Base-by-base conservation (phyloP, 2,888 invertebrate genomes). In the Aethes cnicana region DNA sequence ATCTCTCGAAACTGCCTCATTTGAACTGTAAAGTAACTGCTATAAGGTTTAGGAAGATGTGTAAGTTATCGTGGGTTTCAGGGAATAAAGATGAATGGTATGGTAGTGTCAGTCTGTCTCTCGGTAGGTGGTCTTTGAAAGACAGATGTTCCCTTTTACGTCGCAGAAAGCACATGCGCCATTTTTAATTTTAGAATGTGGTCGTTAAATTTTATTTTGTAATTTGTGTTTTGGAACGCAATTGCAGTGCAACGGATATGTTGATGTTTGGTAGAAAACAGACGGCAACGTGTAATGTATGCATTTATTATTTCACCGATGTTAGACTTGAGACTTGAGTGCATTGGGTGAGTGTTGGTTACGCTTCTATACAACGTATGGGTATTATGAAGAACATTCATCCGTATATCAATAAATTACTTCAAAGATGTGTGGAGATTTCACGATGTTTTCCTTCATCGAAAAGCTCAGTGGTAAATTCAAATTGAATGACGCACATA, bases 51-150 rank as follows among this genome's bases (percentile, higher is more conserved):
- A 7, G 26, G 18, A 7, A 4, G 17, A 7, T 37, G 52, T 28
- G 14, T 21, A 20, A 4, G 12, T 30, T 35, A 25, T 43, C 26
- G 28, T 68, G 50, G 71, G 64, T 63, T 60, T 55, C 41, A 61
- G 62, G 68, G 76, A 79, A 84, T 86, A 84, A 84, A 85, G 85
- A 86, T 82, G 84, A 84, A 87, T 85, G 81, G 75, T 70, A 87
- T 85, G 81, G 75, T 70, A 59, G 61, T 70, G 69, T 70, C 70
- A 63, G 54, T 56, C 68, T 78, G 80, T 80, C 84, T 75, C 77
- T 65, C 70, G 64, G 74, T 82, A 79, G 85, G 84, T 84, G 84
- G 85, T 81, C 83, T 74, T 69, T 84, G 86, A 85, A 77, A 78
- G 83, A 83, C 84, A 82, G 84, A 80, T 80, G 81, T 69, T 79